Evolutionary conservation across 1,140 invertebrate species (phyloP).

Genomic region (Thaumetopoea pityocampa): DNA sequence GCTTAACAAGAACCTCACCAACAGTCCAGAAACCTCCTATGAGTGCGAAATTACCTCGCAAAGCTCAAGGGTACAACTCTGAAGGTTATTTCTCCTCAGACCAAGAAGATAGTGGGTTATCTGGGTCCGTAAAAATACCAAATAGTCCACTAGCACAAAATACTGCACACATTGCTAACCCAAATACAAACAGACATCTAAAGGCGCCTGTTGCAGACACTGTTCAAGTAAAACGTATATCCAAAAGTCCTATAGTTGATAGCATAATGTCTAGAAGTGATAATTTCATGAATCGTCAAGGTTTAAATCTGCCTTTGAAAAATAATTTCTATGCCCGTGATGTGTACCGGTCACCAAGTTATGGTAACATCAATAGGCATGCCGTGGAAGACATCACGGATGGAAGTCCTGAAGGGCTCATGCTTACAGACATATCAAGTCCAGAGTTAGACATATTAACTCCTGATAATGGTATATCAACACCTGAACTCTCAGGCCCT

Average conservation of each 20-base stretch:
- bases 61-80: conserved; percentile 80
- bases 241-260: conserved; percentile 74
- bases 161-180: conserved; percentile 37
- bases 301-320: conserved; percentile 73
- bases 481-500: conserved; percentile 56
- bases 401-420: conserved; percentile 70
- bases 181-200: conserved; percentile 41
- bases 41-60: conserved; percentile 76
- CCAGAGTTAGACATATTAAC: conserved; percentile 78
- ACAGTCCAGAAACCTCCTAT: conserved; percentile 74
- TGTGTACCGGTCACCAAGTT: conserved; percentile 57
- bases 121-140: conserved; percentile 52
- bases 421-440: conserved; percentile 76
- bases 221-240: conserved; percentile 51
- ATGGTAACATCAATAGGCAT: conserved; percentile 48
- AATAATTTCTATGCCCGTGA: conserved; percentile 68
- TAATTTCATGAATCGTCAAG: conserved; percentile 54
- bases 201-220: conserved; percentile 51
- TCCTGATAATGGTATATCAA: conserved; percentile 70
- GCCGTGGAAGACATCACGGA: conserved; percentile 64
- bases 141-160: conserved; percentile 56
- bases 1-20: conserved; percentile 46
- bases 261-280: conserved; percentile 74
- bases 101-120: conserved; percentile 76
- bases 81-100: conserved; percentile 84